Evolutionary conservation across 2,113 vertebrate genomes (phyloP), one percentile per base, ranked within the genome.

Genomic region (Elanus axillaris): DNA sequence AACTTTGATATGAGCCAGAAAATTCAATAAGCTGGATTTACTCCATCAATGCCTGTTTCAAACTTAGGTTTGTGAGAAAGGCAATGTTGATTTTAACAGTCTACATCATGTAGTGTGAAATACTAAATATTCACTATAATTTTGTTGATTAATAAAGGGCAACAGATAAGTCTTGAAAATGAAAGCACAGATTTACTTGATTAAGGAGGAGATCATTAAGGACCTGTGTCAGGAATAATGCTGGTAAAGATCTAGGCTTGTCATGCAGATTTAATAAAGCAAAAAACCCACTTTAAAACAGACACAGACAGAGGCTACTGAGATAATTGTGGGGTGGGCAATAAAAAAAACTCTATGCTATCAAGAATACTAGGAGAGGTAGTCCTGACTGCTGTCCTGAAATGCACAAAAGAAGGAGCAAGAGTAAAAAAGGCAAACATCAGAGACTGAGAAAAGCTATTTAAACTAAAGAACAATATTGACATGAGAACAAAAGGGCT

Each of bases 401-500:
- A 86, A 95, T 11, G 48, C 34, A 93, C 74, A 87, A 85, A 91
- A 94, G 64, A 86, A 86, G 63, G 60, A 86, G 72, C 4, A 45
- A 78, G 55, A 87, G 47, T 13, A 42, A 76, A 85, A 94, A 87
- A 84, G 66, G 48, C 77, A 96, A 96, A 94, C 80, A 95, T 43
- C 53, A 85, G 84, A 78, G 77, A 56, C 84, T n/a, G 52, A 75
- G 69, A 78, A 94, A 95, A 96, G 93, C 87, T 95, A 85, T 82
- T 96, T 82, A 94, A 95, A 89, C 87, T 90, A 85, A 81, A 94
- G 89, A 96, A 89, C 80, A 95, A 93, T 96, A 97, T 87, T 95
- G 96, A 96, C 96, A 96, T 32, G 74, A 96, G 94, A 94, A 94
- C 84, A 94, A 95, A 96, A 97, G 69, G 83, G 62, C 80, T 96